Evolutionary conservation across 2,888 invertebrate species (phyloP).

Genomic region (Brassicogethes aeneus): DNA sequence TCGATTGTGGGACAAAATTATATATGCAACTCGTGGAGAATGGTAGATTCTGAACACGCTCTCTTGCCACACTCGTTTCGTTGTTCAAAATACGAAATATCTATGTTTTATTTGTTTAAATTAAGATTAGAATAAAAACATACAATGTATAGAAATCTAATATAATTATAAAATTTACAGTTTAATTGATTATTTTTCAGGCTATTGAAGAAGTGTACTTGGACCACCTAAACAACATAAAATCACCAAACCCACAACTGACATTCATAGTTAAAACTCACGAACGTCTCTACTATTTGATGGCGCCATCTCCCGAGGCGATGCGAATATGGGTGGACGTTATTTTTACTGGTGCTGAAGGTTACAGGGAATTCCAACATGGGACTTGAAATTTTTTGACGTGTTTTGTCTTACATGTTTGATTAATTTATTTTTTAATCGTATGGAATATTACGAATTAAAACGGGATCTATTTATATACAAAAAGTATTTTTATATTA

Average conservation of each 20-base stretch:
- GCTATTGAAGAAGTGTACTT: constrained; percentile 95
- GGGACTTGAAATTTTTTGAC: constrained; percentile 30
- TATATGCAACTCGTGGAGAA: too few relatives aligned
- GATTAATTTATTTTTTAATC: neutral
- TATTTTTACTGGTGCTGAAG: constrained; percentile 87
- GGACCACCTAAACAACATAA: constrained; percentile 87
- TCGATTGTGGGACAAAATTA: too few relatives aligned
- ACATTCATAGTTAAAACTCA: constrained; percentile 94
- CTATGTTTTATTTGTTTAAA: too few relatives aligned
- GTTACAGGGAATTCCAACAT: constrained; percentile 63
- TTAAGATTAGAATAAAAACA: too few relatives aligned
- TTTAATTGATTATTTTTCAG: constrained; percentile 52
- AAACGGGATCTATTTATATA: neutral
- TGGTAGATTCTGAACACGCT: too few relatives aligned
- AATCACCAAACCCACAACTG: constrained; percentile 82
- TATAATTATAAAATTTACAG: too few relatives aligned
- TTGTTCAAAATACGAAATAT: too few relatives aligned
- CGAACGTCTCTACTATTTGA: constrained; percentile 79
- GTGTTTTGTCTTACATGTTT: constrained; percentile 3
- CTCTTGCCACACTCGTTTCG: too few relatives aligned
- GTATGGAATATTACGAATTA: neutral
- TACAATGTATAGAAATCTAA: too few relatives aligned
- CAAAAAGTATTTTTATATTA: neutral
- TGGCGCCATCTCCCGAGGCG: constrained; percentile 89
- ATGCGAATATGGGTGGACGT: constrained; percentile 97